phyloP scores from a whole-genome alignment of 2,888 invertebrate species.

The Stegana nigrithorax region DNA sequence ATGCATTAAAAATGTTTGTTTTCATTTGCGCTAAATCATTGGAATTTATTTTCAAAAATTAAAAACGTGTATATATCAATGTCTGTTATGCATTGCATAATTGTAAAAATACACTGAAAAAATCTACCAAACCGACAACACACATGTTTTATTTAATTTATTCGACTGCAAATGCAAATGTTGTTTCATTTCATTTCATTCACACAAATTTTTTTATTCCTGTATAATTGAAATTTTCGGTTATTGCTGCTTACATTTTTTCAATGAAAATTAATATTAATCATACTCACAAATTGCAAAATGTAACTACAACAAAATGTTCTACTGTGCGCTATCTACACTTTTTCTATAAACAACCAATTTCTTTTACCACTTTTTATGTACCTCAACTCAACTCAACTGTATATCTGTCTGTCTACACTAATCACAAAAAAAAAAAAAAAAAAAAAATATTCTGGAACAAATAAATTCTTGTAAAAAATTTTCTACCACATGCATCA shows the following conservation, averaged over 20 bases:
- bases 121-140: not conserved
- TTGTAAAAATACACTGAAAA: not conserved
- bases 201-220: not conserved
- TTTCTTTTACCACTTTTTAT: constrained; percentile 36
- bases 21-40: not conserved
- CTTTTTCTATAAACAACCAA: constrained; percentile 48
- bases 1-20: not conserved
- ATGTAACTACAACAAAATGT: constrained; percentile 41
- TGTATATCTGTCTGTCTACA: constrained; percentile 44
- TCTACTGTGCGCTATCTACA: constrained; percentile 50
- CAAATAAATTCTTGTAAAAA: constrained; percentile 69
- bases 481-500: constrained; percentile 75
- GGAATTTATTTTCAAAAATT: not conserved
- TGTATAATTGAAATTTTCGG: not conserved
- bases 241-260: not conserved
- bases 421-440: constrained; percentile 35
- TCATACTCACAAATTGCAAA: constrained; percentile 13
- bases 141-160: too few species aligned
- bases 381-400: constrained; percentile 26
- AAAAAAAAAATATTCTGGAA: constrained; percentile 55
- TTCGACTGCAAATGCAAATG: too few species aligned
- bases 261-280: not conserved
- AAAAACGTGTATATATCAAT: not conserved
- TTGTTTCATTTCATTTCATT: not conserved
- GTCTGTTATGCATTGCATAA: constrained; percentile 2